Evolutionary conservation across 2,797 vertebrate species (phyloP).

Genomic region (Gastrophryne carolinensis): DNA sequence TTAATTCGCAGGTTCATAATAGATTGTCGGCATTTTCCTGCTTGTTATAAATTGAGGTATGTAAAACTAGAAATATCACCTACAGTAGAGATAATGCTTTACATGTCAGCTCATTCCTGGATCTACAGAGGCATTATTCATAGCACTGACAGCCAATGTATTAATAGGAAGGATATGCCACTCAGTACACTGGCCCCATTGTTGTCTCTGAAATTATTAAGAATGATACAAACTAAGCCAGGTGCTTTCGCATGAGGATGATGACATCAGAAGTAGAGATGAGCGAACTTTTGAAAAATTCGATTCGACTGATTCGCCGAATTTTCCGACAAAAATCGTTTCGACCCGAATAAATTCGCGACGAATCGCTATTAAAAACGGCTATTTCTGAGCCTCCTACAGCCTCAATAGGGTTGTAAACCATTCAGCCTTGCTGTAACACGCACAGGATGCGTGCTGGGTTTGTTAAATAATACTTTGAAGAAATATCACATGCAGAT

Average conservation of each 20-base stretch:
- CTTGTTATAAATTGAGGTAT: constrained; percentile 42
- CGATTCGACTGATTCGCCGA: too few relatives aligned
- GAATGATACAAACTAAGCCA: constrained; percentile 40
- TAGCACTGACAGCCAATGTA: constrained; percentile 36
- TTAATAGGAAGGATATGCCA: constrained; percentile 50
- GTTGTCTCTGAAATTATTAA: constrained; percentile 42
- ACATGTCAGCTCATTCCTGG: constrained; percentile 38
- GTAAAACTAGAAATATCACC: constrained; percentile 41
- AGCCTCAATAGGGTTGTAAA: too few relatives aligned
- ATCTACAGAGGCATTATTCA: constrained; percentile 41
- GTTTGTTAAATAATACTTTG: too few relatives aligned
- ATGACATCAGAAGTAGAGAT: too few relatives aligned
- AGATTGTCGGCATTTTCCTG: constrained; percentile 26
- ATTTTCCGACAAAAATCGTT: too few relatives aligned
- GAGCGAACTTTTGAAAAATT: too few relatives aligned
- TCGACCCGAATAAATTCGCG: too few relatives aligned
- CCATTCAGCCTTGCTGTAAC: too few relatives aligned
- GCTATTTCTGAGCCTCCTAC: too few relatives aligned
- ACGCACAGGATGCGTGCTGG: too few relatives aligned
- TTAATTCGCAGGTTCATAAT: constrained; percentile 23
- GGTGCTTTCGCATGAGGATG: constrained; percentile 32
- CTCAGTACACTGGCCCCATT: constrained; percentile 34
- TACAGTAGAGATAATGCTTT: constrained; percentile 29
- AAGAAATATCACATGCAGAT: too few relatives aligned
- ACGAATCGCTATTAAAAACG: too few relatives aligned